These are phyloP conservation scores for Sylvilagus bachmani DNA, from an alignment of 2,113 vertebrate species.

Conservation along the genomic window DNA sequence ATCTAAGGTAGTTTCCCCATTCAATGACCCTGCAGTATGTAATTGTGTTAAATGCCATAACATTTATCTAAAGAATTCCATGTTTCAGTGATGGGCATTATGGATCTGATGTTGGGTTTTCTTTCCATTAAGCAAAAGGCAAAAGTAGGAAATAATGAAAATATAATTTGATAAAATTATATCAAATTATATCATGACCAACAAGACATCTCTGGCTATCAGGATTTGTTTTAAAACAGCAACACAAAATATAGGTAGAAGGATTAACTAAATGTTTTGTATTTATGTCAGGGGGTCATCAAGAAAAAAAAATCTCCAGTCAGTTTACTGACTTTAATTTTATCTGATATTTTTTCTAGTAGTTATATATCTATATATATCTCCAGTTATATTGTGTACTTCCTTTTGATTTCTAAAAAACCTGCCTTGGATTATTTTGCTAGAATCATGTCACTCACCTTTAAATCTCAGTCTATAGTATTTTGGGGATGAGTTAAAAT, in stretches of 20 bases:
- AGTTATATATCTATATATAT: too few relatives aligned
- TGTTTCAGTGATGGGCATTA: neutral
- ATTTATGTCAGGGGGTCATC: slow-evolving; percentile 38
- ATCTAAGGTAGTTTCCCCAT: neutral
- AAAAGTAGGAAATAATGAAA: slow-evolving; percentile 36
- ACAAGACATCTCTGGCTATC: neutral
- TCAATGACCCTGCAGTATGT: neutral
- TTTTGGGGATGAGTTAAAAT: neutral
- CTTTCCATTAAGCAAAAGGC: neutral
- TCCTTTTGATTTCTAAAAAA: slow-evolving; percentile 12
- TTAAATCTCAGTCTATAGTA: neutral
- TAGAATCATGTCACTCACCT: neutral
- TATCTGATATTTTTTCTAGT: too few relatives aligned
- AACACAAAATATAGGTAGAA: neutral
- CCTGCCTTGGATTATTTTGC: slow-evolving; percentile 1
- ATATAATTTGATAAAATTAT: slow-evolving; percentile 6
- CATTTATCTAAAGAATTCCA: neutral
- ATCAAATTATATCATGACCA: neutral
- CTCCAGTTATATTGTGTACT: neutral
- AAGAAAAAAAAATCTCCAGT: neutral
- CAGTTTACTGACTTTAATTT: too few relatives aligned
- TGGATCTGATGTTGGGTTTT: neutral
- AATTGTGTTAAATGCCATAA: neutral
- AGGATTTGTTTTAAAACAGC: neutral
- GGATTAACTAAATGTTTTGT: slow-evolving; percentile 38